Conservation (phyloP, 1,140 invertebrate species). For the Drosophila mojavensis region DNA sequence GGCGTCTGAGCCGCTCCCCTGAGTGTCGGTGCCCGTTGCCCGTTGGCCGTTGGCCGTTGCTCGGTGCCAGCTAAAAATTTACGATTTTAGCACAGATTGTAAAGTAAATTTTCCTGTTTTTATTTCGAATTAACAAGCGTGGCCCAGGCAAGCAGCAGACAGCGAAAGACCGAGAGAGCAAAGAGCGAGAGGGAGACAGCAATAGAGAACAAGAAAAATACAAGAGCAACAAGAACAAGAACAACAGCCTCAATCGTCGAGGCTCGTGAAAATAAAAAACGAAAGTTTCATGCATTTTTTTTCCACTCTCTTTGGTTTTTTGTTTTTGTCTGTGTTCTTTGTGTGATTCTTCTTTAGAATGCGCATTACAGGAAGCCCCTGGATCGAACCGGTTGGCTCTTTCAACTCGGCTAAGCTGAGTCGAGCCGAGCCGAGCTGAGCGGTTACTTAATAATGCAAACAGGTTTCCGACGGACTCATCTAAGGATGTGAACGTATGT, state of each 20-base stretch:
- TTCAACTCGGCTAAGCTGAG: slow-evolving; percentile 22
- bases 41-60: not conserved
- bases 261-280: slow-evolving; percentile 64
- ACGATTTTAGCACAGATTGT: slow-evolving; percentile 82
- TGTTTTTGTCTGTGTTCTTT: not conserved
- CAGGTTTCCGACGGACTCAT: slow-evolving; percentile 56
- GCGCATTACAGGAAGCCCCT: slow-evolving; percentile 64
- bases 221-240: slow-evolving; percentile 8
- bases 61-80: slow-evolving; percentile 66
- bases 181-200: not conserved
- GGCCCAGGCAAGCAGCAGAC: slow-evolving; percentile 54
- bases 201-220: slow-evolving; percentile 3
- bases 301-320: slow-evolving; percentile 7
- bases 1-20: slow-evolving; percentile 59
- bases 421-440: slow-evolving; percentile 20
- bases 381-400: slow-evolving; percentile 61
- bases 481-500: slow-evolving; percentile 33
- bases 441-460: slow-evolving; percentile 80
- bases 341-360: slow-evolving; percentile 47
- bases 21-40: slow-evolving; percentile 20
- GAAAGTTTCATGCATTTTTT: slow-evolving; percentile 64
- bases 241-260: slow-evolving; percentile 1
- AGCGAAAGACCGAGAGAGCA: slow-evolving; percentile 4
- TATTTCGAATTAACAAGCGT: slow-evolving; percentile 79
- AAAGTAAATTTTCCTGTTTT: slow-evolving; percentile 82